Evolutionary conservation across 1,140 invertebrate species (phyloP), one percentile per base, ranked within the genome.

Genomic region (Euwallacea fornicatus): DNA sequence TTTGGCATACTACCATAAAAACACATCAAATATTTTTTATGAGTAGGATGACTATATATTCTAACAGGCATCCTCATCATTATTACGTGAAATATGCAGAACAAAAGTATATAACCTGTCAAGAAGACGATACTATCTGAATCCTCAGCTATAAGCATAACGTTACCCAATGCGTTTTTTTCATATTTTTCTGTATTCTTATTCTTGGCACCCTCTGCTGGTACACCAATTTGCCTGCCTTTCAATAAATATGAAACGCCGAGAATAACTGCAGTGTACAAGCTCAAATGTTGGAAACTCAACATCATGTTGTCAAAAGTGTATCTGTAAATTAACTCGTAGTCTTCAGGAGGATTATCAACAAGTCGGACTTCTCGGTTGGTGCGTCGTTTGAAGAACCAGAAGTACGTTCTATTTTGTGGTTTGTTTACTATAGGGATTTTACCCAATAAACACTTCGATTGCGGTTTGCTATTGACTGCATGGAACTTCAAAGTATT

Each of bases 241-340:
- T 21, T 72, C 60, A 66, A 76, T 13, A 33, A 47, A 7, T 47
- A 11, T n/a, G 10, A 7, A 42, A 64, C 4, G 11, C 9, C n/a
- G 8, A 50, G 11, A 10, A 60, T 50, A 15, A 44, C 63, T 11
- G 70, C 46, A 21, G 42, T 42, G 53, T 16, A 76, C 10, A 11
- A 66, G 60, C 56, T 73, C 69, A 42, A 69, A 53, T 58, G 74
- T 66, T 77, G 74, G 50, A 61, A 69, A 43, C 33, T 15, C 44
- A 74, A 42, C 11, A 76, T 53, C 68, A 77, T 78, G 15, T 71
- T 73, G 2, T 68, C 63, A 60, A 77, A 71, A 53, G 72, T 75
- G 65, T 73, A 76, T 67, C 79, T 71, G 50, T 81, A 80, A 54
- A 81, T 77, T 16, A 81, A 68, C 33, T 73, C 64, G 68, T 74